Base-by-base conservation (phyloP, 1,140 invertebrate genomes). In the Aethina tumida region DNA sequence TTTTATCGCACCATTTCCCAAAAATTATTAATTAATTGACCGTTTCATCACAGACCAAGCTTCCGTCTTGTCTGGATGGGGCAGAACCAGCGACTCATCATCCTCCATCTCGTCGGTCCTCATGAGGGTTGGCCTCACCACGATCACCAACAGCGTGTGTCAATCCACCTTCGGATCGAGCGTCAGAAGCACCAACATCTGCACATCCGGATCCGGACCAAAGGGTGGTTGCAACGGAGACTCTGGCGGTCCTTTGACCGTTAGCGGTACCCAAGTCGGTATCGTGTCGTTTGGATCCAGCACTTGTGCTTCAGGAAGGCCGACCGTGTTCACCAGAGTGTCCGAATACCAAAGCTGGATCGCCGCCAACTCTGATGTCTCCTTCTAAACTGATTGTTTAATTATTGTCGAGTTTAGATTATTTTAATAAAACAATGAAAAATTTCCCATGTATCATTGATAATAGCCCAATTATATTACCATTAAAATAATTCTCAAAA, bases 181-280 rank as follows among this genome's bases (percentile, higher is more conserved):
- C 2, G 24, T 26, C n/a, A 2, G 2, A 13, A 13, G 2, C 2
- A 3, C 24, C 2, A n/a, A 26, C 14, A n/a, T 26, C 14, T 26
- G 24, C 5, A 26, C 24, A 4, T 26, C 24, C 5, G 24, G 24
- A 26, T n/a, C 24, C 2, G 24, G 24, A 10, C 2, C 45, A n/a
- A 7, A 20, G 32, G 43, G 45, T 6, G 41, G 37, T 9, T 48
- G 45, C 16, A 35, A 48, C 24, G 70, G 71, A 36, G 71, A 74
- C 45, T 68, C 67, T 16, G 72, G 72, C 9, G 71, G 71, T 9
- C 71, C 71, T 14, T 39, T 73, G 6, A 59, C 66, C 2, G 67
- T 66, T 26, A 48, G 63, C 13, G 50, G 50, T 4, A 50, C 61
- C 24, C 51, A 67, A 44, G 53, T 60, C 4, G 70, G 70, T 12